Evolutionary conservation across 2,113 vertebrate genomes (phyloP), one percentile per base, ranked within the genome.

Genomic region (Aegotheles bennettii): DNA sequence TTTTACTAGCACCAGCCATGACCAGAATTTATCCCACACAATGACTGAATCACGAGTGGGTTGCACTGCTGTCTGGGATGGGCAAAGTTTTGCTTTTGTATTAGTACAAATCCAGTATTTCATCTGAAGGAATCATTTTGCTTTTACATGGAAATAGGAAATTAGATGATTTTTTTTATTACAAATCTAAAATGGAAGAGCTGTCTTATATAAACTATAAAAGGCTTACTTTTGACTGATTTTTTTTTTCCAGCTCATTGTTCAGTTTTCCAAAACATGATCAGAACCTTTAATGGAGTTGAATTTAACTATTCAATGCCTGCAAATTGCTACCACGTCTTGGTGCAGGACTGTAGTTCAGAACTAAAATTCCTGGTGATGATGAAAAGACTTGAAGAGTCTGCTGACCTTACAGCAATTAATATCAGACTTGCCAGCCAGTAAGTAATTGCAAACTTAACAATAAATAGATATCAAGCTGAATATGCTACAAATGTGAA

Each of bases 341-440:
- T 99, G 94, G 97, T 97, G 54, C 98, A 98, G 82, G 99, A 99
- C 84, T 98, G 98, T 64, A 98, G 97, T 33, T 13, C 89, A 50
- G 98, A 98, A 81, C 93, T 98, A 51, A 98, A 98, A 92, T 99
- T 98, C 91, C 79, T 98, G 56, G 97, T 99, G 90, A 96, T 97
- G 84, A 71, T 98, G 77, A 99, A 97, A 97, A 98, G 93, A 86
- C 97, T 94, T 36, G 59, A 88, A 56, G n/a, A 89, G 45, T 64
- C 94, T 71, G 17, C 92, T 73, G 83, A 97, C 24, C 47, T 97
- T 38, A 98, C 78, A 69, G 85, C 93, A 73, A 67, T 99, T 89
- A 97, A 86, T 43, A 71, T 99, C 76, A 98, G 97, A 90, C 84
- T 99, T 0, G 96, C 92, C 87, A 94, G 97, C 87, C 96, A 98